A percentile compares a stretch with the other conserved stretches of the same genome.
Conservation (phyloP, 2,797 vertebrate genomes). For the Danio albolineatus region DNA sequence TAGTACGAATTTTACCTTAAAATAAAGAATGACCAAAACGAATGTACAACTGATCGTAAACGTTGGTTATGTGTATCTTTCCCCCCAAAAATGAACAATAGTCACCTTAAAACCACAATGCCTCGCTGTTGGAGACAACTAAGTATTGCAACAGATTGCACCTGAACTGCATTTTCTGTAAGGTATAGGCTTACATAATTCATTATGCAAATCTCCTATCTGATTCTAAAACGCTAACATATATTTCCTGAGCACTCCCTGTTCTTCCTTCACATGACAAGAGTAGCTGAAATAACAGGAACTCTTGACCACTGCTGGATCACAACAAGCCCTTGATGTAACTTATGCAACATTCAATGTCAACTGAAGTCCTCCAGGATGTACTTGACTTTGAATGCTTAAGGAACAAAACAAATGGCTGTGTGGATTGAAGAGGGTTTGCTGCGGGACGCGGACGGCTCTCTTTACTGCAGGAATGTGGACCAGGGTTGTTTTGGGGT, state of each 20-base stretch:
- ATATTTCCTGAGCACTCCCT: not conserved
- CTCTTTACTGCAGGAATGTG: constrained; percentile 36
- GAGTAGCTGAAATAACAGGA: constrained; percentile 32
- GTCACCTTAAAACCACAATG: too few species aligned
- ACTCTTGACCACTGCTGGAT: constrained; percentile 20
- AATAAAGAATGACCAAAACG: too few species aligned
- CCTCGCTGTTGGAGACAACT: too few species aligned
- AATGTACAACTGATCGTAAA: too few species aligned
- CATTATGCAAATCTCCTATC: not conserved
- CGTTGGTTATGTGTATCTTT: too few species aligned
- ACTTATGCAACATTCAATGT: constrained; percentile 19
- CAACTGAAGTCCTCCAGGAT: not conserved
- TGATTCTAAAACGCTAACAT: constrained; percentile 3
- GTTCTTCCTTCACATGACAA: constrained; percentile 19
- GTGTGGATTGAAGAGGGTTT: constrained; percentile 31
- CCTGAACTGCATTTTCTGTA: not conserved
- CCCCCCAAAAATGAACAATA: too few species aligned
- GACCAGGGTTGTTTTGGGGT: constrained; percentile 26
- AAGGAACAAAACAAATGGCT: constrained; percentile 19
- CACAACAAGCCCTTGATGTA: constrained; percentile 25
- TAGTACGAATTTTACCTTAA: too few species aligned
- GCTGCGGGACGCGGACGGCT: constrained; percentile 21
- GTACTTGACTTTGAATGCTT: constrained; percentile 47
- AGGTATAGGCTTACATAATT: not conserved
- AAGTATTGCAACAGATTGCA: not conserved